Conservation (phyloP, 2,888 invertebrate genomes). For the Balanococcus diminutus region DNA sequence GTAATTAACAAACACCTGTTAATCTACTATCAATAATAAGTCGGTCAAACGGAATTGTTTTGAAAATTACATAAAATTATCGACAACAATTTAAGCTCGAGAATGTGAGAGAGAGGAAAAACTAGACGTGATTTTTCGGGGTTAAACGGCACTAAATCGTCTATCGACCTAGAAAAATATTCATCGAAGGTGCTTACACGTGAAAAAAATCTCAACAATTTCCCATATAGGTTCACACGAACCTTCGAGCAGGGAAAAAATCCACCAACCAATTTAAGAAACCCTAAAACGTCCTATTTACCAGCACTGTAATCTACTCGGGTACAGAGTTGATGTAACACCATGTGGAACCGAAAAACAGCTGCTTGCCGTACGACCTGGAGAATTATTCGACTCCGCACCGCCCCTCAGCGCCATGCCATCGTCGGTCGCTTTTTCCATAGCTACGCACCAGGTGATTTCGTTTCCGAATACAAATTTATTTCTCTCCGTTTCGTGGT, state of each 20-base stretch:
- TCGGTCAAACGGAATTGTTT: background rate
- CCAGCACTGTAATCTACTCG: constrained; percentile 11
- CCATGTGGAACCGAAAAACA: constrained; percentile 51
- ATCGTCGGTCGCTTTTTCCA: background rate
- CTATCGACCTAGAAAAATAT: background rate
- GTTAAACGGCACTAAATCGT: background rate
- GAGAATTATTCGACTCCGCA: constrained; percentile 32
- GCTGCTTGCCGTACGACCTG: constrained; percentile 6
- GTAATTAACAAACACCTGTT: constrained; percentile 14
- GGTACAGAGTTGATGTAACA: constrained; percentile 45
- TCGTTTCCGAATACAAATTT: constrained; percentile 28
- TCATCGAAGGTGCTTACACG: background rate
- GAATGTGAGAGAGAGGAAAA: background rate
- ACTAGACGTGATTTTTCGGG: background rate
- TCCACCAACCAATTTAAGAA: constrained; percentile 39
- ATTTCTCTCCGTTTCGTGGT: background rate
- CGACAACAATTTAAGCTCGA: background rate
- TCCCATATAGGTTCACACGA: background rate
- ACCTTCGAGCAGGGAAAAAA: background rate
- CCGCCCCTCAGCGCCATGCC: too few relatives aligned
- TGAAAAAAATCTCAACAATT: background rate
- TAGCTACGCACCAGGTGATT: constrained; percentile 40
- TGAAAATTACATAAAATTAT: background rate
- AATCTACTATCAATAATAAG: constrained; percentile 12
- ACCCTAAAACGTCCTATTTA: constrained; percentile 47